A percentile compares a stretch with the other conserved stretches of the same genome.
phyloP scores from a whole-genome alignment of 2,888 invertebrate species.

The Pseudanteris insignis region DNA sequence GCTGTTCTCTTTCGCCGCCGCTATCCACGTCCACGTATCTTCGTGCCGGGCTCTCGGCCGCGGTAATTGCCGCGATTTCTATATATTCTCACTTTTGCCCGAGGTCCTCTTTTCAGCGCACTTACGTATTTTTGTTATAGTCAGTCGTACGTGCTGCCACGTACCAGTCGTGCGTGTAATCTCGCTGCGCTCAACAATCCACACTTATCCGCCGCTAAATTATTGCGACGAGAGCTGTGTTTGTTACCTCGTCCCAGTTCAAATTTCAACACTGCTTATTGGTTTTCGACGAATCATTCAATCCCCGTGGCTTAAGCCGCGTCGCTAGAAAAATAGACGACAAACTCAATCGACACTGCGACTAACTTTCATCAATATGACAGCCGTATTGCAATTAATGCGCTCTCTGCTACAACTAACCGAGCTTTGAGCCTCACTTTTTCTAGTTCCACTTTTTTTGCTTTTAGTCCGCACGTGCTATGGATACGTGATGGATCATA shows the following conservation, averaged over 20 bases:
- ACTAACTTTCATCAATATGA: no score
- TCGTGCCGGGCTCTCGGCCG: conserved; percentile 30
- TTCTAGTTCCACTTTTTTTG: conserved; percentile 12
- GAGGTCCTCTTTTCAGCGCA: conserved; percentile 36
- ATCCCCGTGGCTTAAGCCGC: neutral
- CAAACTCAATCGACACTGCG: no score
- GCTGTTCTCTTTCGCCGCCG: conserved; percentile 18
- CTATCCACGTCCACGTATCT: conserved; percentile 13
- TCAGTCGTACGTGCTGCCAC: conserved; percentile 27
- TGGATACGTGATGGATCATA: conserved; percentile 11
- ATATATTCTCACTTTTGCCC: conserved; percentile 48
- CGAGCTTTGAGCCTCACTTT: no score
- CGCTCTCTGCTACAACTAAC: no score
- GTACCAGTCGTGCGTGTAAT: conserved; percentile 31
- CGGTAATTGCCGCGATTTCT: conserved; percentile 56
- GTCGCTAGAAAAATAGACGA: no score
- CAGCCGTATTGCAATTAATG: no score
- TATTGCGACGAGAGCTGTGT: conserved; percentile 21
- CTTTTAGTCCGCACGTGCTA: conserved; percentile 13
- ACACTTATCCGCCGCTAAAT: conserved; percentile 26
- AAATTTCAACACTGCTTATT: no score
- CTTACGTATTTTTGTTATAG: conserved; percentile 45
- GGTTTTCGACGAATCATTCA: conserved; percentile 11
- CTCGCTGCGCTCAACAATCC: conserved; percentile 28
- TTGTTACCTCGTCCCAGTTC: conserved; percentile 29